These are phyloP conservation scores for Ormyrus pomaceus DNA, from an alignment of 2,888 invertebrate species.

Conservation along the genomic window DNA sequence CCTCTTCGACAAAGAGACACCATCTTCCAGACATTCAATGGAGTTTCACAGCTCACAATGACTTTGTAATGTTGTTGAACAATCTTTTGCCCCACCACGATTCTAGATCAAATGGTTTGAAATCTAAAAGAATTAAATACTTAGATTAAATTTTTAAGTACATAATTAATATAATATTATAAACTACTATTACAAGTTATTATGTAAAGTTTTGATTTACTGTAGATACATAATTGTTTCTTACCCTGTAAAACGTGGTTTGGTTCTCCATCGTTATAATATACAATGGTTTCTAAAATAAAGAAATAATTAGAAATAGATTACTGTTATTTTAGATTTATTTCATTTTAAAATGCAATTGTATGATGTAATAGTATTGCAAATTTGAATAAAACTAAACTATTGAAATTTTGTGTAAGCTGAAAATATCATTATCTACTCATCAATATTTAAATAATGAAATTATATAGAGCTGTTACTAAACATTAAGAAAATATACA, in stretches of 20 bases:
- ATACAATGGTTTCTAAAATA: conserved; percentile 77
- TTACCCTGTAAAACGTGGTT: conserved; percentile 81
- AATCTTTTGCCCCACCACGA: conserved; percentile 93
- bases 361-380: too few relatives aligned
- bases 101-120: conserved; percentile 93
- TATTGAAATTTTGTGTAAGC: too few relatives aligned
- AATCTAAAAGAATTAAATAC: conserved; percentile 78
- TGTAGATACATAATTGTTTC: conserved; percentile 1
- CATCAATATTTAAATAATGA: too few relatives aligned
- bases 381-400: too few relatives aligned
- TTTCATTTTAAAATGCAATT: too few relatives aligned
- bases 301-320: not conserved
- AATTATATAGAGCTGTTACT: too few relatives aligned
- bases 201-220: not conserved
- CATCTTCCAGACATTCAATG: conserved; percentile 35
- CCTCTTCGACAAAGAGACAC: conserved; percentile 19
- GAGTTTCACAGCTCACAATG: conserved; percentile 74
- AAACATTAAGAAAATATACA: too few relatives aligned
- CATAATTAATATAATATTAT: not conserved
- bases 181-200: not conserved
- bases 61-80: conserved; percentile 90
- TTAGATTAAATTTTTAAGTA: not conserved
- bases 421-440: too few relatives aligned
- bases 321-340: too few relatives aligned
- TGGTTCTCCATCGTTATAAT: conserved; percentile 85